Conservation (phyloP, 1,140 invertebrate genomes). For the Theocolax elegans region DNA sequence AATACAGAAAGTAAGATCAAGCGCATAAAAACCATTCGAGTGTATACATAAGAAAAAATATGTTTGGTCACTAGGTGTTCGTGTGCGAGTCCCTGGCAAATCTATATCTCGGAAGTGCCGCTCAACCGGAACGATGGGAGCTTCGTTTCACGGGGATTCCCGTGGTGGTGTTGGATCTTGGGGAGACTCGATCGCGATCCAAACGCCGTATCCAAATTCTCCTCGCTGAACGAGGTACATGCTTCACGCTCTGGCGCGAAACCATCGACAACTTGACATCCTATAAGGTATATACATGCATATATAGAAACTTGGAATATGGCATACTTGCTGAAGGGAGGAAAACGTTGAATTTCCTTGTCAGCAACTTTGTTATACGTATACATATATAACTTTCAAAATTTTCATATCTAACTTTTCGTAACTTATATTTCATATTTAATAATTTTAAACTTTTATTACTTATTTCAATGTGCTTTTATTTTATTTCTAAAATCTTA, state of each 20-base stretch:
- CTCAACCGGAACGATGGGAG: slow-evolving; percentile 75
- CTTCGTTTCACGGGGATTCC: slow-evolving; percentile 85
- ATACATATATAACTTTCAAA: no score
- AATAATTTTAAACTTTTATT: no score
- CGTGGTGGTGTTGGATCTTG: slow-evolving; percentile 81
- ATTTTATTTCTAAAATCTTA: no score
- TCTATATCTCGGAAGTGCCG: slow-evolving; percentile 75
- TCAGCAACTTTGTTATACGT: no score
- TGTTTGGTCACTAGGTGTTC: no score
- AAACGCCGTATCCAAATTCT: slow-evolving; percentile 81
- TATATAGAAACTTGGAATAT: no score
- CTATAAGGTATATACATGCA: slow-evolving; percentile 73
- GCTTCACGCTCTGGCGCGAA: slow-evolving; percentile 87
- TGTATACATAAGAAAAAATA: neutral
- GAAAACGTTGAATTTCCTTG: no score
- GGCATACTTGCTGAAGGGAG: no score
- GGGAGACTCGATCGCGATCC: slow-evolving; percentile 76
- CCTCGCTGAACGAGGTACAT: slow-evolving; percentile 84
- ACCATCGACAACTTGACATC: slow-evolving; percentile 80
- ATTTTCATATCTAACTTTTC: no score
- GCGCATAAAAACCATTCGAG: neutral
- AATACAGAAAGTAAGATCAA: no score
- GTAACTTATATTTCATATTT: no score
- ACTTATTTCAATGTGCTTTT: no score
- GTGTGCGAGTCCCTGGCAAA: slow-evolving; percentile 85